Evolutionary conservation across 2,113 vertebrate species (phyloP).

Genomic region (Recurvirostra avosetta): DNA sequence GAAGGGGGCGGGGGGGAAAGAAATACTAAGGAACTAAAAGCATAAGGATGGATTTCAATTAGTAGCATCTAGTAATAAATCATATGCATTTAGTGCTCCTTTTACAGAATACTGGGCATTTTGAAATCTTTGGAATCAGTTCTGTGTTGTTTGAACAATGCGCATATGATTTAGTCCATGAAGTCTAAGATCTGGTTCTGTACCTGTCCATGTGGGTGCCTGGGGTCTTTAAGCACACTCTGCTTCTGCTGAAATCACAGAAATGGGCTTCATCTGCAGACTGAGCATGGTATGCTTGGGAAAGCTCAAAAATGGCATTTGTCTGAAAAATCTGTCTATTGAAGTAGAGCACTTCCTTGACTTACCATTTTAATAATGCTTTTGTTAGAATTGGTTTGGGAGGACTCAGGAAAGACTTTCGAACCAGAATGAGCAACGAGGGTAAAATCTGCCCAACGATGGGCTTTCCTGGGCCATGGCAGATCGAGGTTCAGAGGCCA

Average conservation of each 20-base stretch:
- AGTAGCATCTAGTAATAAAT: not conserved
- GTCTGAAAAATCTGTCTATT: not conserved
- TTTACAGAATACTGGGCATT: not conserved
- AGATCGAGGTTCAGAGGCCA: not conserved
- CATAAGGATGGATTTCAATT: not conserved
- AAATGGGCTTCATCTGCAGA: not conserved
- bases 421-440: not conserved
- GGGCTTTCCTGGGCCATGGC: not conserved
- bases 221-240: not conserved
- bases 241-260: not conserved
- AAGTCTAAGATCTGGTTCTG: not conserved
- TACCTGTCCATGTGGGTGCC: not conserved
- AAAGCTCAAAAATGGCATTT: not conserved
- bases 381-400: not conserved
- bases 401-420: not conserved
- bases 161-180: not conserved
- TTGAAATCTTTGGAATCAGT: not conserved
- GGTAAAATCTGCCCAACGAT: not conserved
- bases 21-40: not conserved
- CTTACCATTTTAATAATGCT: not conserved
- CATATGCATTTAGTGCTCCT: not conserved
- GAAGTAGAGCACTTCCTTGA: not conserved
- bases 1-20: fast-evolving
- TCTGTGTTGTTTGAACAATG: not conserved
- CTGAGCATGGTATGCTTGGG: not conserved